phyloP scores from a whole-genome alignment of 1,140 invertebrate genomes.

The Polyergus mexicanus region DNA sequence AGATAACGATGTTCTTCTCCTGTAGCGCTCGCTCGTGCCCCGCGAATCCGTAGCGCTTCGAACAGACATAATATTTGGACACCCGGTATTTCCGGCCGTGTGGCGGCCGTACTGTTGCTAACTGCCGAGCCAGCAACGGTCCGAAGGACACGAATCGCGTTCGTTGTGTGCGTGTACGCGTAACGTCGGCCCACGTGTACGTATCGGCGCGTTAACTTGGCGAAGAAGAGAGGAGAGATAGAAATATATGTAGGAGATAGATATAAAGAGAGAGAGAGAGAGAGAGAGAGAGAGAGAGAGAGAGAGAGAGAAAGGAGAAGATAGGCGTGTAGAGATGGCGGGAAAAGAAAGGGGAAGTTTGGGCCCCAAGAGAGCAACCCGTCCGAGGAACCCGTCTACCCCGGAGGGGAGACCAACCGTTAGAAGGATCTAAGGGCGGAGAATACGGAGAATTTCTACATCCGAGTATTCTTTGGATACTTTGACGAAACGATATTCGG shows the following conservation, averaged over 20 bases:
- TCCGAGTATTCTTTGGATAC: background rate
- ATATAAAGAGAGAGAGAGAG: slow-evolving; percentile 10
- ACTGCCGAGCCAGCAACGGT: slow-evolving; percentile 80
- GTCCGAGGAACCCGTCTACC: background rate
- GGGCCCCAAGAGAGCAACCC: slow-evolving; percentile 41
- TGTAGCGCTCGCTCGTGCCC: slow-evolving; percentile 1
- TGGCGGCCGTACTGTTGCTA: slow-evolving; percentile 79
- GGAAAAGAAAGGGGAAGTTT: slow-evolving; percentile 5
- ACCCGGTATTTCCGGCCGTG: slow-evolving; percentile 82
- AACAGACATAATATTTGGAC: slow-evolving; percentile 65
- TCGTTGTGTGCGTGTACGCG: slow-evolving; percentile 4
- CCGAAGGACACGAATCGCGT: slow-evolving; percentile 72
- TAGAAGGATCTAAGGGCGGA: slow-evolving; percentile 12
- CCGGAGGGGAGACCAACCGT: slow-evolving; percentile 6
- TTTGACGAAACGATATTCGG: too few relatives aligned
- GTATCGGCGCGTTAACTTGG: slow-evolving; percentile 49
- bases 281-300: background rate
- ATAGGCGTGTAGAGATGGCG: background rate
- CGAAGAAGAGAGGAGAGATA: slow-evolving; percentile 22
- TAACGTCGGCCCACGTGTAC: slow-evolving; percentile 34
- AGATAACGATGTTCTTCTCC: background rate
- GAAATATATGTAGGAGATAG: slow-evolving; percentile 17
- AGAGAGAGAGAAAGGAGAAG: background rate
- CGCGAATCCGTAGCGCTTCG: slow-evolving; percentile 8
- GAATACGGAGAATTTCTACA: slow-evolving; percentile 3